Base-by-base conservation (phyloP, 2,888 invertebrate species). In the Erannis defoliaria region DNA sequence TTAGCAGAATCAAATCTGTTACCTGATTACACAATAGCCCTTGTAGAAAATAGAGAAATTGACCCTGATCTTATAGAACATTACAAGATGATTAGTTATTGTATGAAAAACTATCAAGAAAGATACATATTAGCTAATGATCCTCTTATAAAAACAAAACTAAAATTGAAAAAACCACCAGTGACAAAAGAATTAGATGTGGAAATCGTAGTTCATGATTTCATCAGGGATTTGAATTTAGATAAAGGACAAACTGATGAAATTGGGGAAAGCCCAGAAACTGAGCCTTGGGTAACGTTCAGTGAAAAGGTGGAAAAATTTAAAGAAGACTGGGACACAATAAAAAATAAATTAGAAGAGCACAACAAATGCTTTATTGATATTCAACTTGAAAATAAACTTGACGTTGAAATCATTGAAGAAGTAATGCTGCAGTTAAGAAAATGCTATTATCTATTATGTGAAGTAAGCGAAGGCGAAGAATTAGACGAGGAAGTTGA, bases 1-100 rank as follows among this genome's bases (percentile, higher is more conserved):
- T 75, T 96, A 10, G 71, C 66, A 6, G 84, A 88, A 29, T 80
- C 85, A 3, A 88, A 93, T 64, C 78, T 90, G 54, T 70, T 89
- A 18, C 94, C 95, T 19, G 94, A 95, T 76, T 91, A 95, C 67
- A 88, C 94, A 0, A 83, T 95, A 69, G 79, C 93, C 35, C 75
- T 95, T 53, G 87, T 90, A 51, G 94, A 95, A 77, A 89, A 90
- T 54, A 86, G 86, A 75, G 90, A 92, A 80, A 72, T 93, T 18
- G 85, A 86, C 46, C 56, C 70, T 35, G 84, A 87, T 9, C 62
- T 91, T 38, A 60, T 82, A 40, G 71, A 89, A 14, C 73, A 84
- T 61, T 93, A 94, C 69, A 70, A 77, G 23, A 85, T 78, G 68
- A 81, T 94, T 62, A 75, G 76, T 62, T 77, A 70, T 37, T 65